Conservation (phyloP, 2,888 invertebrate species). For the Eulithis testata region DNA sequence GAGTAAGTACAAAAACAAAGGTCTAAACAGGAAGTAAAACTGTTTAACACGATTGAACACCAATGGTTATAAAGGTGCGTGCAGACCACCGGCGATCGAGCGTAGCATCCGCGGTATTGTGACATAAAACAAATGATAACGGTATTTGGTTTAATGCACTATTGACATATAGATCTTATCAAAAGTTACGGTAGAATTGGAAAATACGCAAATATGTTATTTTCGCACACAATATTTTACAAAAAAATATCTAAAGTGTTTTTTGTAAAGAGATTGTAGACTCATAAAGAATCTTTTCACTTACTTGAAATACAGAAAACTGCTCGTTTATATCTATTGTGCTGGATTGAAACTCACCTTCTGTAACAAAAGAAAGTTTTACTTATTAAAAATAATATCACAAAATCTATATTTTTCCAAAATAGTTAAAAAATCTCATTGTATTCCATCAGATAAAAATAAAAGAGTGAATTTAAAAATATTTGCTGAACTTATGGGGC, state of each 20-base stretch:
- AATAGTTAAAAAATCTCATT: constrained; percentile 8
- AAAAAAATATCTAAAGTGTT: too few species aligned
- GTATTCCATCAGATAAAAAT: constrained; percentile 48
- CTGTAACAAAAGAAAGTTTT: constrained; percentile 73
- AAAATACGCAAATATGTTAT: too few species aligned
- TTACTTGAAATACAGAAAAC: constrained; percentile 14
- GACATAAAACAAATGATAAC: constrained; percentile 63
- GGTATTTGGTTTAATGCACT: constrained; percentile 51
- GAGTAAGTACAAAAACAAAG: constrained; percentile 11
- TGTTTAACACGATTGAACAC: constrained; percentile 46
- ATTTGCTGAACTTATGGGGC: constrained; percentile 12
- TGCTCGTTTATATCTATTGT: constrained; percentile 15
- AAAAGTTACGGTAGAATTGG: not conserved
- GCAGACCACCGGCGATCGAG: constrained; percentile 64
- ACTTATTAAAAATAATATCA: constrained; percentile 57
- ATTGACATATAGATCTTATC: constrained; percentile 20
- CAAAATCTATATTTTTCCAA: constrained; percentile 43
- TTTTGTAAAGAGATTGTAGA: not conserved
- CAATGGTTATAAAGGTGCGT: constrained; percentile 54
- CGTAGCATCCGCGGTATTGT: constrained; percentile 69
- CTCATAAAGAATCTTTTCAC: constrained; percentile 9
- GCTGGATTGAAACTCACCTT: constrained; percentile 68
- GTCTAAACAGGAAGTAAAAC: constrained; percentile 51
- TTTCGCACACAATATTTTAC: too few species aligned
- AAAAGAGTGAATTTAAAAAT: constrained; percentile 50